These are phyloP conservation scores for Zaprionus camerounensis DNA, from an alignment of 1,140 invertebrate genomes.

Conservation along the genomic window DNA sequence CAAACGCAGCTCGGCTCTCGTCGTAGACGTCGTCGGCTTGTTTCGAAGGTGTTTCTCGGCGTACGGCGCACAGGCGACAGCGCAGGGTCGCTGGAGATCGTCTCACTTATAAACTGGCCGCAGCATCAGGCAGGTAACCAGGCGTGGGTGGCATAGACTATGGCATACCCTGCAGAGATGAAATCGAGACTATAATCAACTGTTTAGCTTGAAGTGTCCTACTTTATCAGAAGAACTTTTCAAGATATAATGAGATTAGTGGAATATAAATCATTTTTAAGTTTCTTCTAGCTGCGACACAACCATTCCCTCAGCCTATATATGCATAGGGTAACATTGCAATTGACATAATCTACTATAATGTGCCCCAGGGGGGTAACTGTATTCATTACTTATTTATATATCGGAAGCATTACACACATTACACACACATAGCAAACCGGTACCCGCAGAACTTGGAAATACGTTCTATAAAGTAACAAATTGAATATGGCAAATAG, in stretches of 20 bases:
- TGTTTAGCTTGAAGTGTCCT: not conserved
- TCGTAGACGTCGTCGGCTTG: conserved; percentile 3
- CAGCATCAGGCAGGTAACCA: conserved; percentile 23
- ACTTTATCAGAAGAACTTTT: not conserved
- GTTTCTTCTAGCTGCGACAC: not conserved
- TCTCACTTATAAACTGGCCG: conserved; percentile 65
- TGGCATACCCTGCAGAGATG: conserved; percentile 3
- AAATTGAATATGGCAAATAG: not conserved
- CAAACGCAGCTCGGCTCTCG: conserved; percentile 18
- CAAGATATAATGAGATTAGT: not conserved
- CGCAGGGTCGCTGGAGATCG: conserved; percentile 73
- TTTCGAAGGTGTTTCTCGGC: conserved; percentile 41
- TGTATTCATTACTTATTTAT: conserved; percentile 3
- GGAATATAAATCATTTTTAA: not conserved
- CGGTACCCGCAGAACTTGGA: conserved; percentile 17
- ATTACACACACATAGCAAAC: conserved; percentile 2
- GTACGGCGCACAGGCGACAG: conserved; percentile 67
- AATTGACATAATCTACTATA: conserved; percentile 12
- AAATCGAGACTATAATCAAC: not conserved
- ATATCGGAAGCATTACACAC: conserved; percentile 19
- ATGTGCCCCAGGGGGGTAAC: not conserved
- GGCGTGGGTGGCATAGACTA: conserved; percentile 8
- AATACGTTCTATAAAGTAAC: conserved; percentile 27
- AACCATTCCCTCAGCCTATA: not conserved
- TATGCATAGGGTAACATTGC: conserved; percentile 7